phyloP scores from a whole-genome alignment of 2,888 invertebrate species.

The Steinernema hermaphroditum region DNA sequence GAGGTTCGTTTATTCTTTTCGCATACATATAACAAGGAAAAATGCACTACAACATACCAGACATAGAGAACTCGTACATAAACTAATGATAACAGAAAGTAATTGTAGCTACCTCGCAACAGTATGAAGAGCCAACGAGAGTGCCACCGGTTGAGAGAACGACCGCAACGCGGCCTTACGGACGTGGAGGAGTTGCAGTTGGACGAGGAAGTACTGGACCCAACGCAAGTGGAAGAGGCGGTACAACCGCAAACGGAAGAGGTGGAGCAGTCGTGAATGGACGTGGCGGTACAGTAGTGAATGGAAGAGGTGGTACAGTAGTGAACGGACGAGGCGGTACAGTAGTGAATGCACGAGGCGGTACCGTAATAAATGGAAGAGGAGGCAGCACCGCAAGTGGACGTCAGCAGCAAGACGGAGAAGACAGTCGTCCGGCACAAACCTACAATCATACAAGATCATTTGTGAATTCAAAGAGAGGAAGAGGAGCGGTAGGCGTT shows the following conservation, averaged over 20 bases:
- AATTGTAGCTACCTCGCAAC: slow-evolving; percentile 1
- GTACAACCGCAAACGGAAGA: slow-evolving; percentile 10
- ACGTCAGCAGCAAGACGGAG: slow-evolving; percentile 9
- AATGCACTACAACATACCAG: neutral
- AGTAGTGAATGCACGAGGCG: neutral
- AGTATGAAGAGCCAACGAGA: neutral
- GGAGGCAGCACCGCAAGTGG: neutral
- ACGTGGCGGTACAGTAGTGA: neutral
- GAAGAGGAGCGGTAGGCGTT: neutral
- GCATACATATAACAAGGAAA: neutral
- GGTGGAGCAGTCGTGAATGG: neutral
- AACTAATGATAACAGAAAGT: neutral
- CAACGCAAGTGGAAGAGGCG: too few relatives aligned
- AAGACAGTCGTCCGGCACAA: slow-evolving; percentile 17
- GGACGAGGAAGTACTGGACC: neutral
- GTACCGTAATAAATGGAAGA: neutral
- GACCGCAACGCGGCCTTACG: neutral
- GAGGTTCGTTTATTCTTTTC: neutral
- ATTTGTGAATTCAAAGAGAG: slow-evolving; percentile 15
- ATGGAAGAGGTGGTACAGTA: neutral
- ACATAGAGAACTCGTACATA: too few relatives aligned
- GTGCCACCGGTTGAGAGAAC: neutral
- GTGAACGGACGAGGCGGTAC: neutral
- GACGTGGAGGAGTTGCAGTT: neutral
- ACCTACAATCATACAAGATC: slow-evolving; percentile 1